Conservation (phyloP, 2,888 invertebrate species). For the Philaethria dido region DNA sequence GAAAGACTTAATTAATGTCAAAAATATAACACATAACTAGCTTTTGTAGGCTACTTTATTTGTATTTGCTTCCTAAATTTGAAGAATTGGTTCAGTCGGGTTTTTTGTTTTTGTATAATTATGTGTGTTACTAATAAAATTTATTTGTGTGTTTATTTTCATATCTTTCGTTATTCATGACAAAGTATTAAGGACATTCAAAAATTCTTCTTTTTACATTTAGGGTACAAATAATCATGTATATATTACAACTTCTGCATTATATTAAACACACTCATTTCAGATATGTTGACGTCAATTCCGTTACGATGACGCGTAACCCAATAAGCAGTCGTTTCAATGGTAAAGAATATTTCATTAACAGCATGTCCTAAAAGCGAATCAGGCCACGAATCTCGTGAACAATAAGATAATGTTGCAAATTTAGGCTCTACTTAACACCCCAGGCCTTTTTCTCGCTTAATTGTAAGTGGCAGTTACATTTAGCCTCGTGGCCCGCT, state of each 20-base stretch:
- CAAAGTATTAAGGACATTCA: neutral
- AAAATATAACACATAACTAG: no score
- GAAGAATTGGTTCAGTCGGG: no score
- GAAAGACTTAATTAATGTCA: no score
- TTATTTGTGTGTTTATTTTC: no score
- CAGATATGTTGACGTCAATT: constrained; percentile 36
- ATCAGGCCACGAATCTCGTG: constrained; percentile 52
- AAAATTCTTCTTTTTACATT: neutral
- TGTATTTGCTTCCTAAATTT: no score
- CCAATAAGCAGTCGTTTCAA: constrained; percentile 62
- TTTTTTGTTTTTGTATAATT: no score
- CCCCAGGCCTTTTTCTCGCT: constrained; percentile 54
- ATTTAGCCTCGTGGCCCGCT: constrained; percentile 53
- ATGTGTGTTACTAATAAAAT: no score
- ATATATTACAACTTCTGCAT: constrained; percentile 9
- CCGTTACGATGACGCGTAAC: constrained; percentile 37
- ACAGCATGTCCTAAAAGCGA: constrained; percentile 68
- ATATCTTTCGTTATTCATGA: neutral
- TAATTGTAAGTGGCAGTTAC: constrained; percentile 57
- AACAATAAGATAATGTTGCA: constrained; percentile 58
- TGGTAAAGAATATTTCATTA: constrained; percentile 74
- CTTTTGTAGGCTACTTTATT: no score
- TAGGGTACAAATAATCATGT: constrained; percentile 10
- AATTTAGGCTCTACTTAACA: constrained; percentile 67
- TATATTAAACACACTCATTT: constrained; percentile 25